Base-by-base conservation (phyloP, 1,140 invertebrate genomes). In the Diploscapter pachys region DNA sequence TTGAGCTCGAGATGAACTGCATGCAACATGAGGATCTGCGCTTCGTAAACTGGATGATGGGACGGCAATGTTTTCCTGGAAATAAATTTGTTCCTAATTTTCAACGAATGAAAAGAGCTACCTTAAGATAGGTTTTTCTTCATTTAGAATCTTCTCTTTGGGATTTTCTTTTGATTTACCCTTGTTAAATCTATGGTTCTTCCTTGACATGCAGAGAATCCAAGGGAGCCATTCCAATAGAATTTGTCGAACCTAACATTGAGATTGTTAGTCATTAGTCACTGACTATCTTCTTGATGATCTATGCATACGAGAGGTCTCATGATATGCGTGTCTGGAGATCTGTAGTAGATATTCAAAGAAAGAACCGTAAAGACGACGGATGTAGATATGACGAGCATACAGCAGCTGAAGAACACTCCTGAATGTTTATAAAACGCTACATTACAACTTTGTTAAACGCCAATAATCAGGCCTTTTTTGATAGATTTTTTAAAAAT, bases 341-440 rank as follows among this genome's bases (percentile, higher is more conserved):
- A 94, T 83, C 95, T 91, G 90, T 98, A 95, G 89, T 99, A 96
- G 89, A 96, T 97, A 89, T 98, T 98, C 82, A 99, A 90, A 85
- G 98, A 96, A 84, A 98, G 91, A 82, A 99, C 96, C 75, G 96
- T 98, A 87, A 95, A 95, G 82, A 98, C 93, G 84, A 99, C 95
- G 74, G 95, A 98, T 85, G 95, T 94, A 82, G 95, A 95, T 87
- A 97, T 95, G 93, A 98, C 97, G 88, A 98, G 94, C 96, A 98
- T 98, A 88, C 98, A 98, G 89, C 94, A 97, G 88, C 96, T 96
- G 90, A 98, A 98, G 89, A 98, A 98, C 79, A 95, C 96, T 86
- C 95, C 94, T 96, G 89, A 77, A 89, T 80, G 13, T 68, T 31
- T 11, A 59, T 11, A 13, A 59, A 13, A 59, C 57, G 31, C 1